These are phyloP conservation scores for Eristalis tenax DNA, from an alignment of 2,888 invertebrate species.

Conservation along the genomic window DNA sequence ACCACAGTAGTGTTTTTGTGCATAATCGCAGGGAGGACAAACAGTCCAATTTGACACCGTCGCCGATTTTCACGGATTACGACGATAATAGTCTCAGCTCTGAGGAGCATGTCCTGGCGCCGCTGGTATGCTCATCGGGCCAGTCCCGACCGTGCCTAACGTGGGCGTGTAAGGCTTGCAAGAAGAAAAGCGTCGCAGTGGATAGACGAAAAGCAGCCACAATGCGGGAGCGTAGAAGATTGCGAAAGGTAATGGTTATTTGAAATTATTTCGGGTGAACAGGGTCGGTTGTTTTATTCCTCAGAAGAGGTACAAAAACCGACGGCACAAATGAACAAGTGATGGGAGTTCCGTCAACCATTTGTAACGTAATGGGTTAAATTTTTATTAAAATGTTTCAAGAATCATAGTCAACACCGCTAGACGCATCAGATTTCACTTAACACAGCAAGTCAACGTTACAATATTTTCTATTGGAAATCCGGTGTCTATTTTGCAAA, in stretches of 20 bases:
- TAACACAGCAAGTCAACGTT: no score
- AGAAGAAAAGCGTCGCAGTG: constrained; percentile 96
- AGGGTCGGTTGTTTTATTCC: no score
- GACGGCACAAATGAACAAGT: background rate
- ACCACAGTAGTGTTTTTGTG: constrained; percentile 42
- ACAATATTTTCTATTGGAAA: no score
- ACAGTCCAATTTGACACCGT: constrained; percentile 75
- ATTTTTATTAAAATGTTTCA: no score
- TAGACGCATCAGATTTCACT: no score
- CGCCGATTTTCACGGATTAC: constrained; percentile 80
- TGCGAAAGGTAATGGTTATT: constrained; percentile 89
- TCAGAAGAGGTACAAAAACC: background rate
- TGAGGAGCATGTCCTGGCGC: constrained; percentile 81
- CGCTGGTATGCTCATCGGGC: constrained; percentile 81
- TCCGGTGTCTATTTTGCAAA: no score
- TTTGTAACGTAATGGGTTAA: no score
- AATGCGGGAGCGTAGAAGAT: constrained; percentile 93
- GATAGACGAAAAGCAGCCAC: constrained; percentile 99
- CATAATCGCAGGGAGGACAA: constrained; percentile 69
- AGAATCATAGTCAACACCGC: no score
- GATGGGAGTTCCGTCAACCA: no score
- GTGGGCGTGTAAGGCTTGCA: constrained; percentile 99
- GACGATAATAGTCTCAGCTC: constrained; percentile 81
- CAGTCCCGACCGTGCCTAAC: constrained; percentile 89
- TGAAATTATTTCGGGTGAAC: no score